Percentiles rank a stretch among this genome's conserved stretches.
Evolutionary conservation across 2,113 vertebrate genomes (phyloP).

Genomic region (Dinomys branickii): DNA sequence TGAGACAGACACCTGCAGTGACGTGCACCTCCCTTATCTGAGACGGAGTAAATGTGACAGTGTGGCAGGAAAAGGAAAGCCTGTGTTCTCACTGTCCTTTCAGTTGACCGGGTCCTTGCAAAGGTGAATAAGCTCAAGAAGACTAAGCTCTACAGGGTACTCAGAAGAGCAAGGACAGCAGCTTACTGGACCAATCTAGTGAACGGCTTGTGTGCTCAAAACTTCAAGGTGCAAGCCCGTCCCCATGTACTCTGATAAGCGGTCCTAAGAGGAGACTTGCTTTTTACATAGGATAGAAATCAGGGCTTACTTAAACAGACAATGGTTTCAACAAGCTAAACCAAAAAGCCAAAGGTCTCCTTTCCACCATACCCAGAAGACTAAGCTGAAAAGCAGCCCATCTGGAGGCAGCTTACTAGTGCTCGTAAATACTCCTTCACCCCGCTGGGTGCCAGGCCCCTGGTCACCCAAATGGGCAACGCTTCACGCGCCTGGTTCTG

Average conservation of each 20-base stretch:
- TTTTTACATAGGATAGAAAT: slow-evolving; percentile 15
- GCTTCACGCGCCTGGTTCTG: background rate
- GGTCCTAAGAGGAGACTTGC: slow-evolving; percentile 25
- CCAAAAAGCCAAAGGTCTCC: slow-evolving; percentile 1
- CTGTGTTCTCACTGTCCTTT: slow-evolving; percentile 46
- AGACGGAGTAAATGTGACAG: slow-evolving; percentile 38
- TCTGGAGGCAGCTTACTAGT: slow-evolving; percentile 13
- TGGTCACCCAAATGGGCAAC: background rate
- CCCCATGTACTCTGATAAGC: background rate
- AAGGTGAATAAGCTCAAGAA: slow-evolving; percentile 19
- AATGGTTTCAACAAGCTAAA: background rate
- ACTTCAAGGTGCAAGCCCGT: background rate
- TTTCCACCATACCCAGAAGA: background rate
- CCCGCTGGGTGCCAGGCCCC: background rate
- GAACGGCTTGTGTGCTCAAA: background rate
- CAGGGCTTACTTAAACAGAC: background rate
- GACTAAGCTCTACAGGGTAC: background rate
- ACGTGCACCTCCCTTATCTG: background rate
- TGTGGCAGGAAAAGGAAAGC: slow-evolving; percentile 8
- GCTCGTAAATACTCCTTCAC: slow-evolving; percentile 35
- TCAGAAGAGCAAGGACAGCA: background rate
- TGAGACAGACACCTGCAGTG: background rate
- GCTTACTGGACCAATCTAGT: background rate
- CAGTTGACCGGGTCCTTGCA: background rate
- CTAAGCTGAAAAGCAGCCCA: background rate